These are phyloP conservation scores for Atrichornis clamosus DNA, from an alignment of 2,113 vertebrate species.

Conservation along the genomic window DNA sequence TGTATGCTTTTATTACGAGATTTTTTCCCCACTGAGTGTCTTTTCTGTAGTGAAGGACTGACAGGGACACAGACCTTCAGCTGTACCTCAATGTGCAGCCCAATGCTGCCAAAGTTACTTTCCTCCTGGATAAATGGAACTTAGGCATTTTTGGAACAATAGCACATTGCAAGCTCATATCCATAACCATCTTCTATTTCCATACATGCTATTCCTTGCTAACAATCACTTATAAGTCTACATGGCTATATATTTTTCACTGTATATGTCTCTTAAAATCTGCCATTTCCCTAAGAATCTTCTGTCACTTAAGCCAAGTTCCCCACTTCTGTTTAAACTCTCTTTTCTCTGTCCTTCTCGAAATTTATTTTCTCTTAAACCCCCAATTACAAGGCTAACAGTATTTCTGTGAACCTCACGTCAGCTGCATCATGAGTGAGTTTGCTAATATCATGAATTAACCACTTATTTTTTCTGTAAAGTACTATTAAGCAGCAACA, in stretches of 20 bases:
- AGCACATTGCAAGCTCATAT: slow-evolving; percentile 21
- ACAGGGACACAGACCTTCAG: neutral
- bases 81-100: neutral
- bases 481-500: neutral
- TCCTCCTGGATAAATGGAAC: neutral
- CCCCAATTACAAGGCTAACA: neutral
- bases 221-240: too few relatives aligned
- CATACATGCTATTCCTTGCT: too few relatives aligned
- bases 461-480: neutral
- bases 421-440: neutral
- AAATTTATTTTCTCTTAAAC: neutral
- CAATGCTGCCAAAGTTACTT: neutral
- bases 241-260: neutral
- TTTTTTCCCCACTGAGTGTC: neutral
- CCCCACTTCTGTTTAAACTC: neutral
- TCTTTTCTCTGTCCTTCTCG: neutral
- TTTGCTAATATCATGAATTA: neutral
- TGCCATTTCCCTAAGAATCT: neutral
- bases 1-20: neutral
- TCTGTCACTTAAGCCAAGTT: neutral
- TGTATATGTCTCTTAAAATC: neutral
- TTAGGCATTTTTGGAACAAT: neutral
- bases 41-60: neutral
- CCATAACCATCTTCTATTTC: neutral
- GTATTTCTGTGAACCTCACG: neutral